phyloP scores from a whole-genome alignment of 2,797 vertebrate genomes.

The Neomorphus geoffroyi region DNA sequence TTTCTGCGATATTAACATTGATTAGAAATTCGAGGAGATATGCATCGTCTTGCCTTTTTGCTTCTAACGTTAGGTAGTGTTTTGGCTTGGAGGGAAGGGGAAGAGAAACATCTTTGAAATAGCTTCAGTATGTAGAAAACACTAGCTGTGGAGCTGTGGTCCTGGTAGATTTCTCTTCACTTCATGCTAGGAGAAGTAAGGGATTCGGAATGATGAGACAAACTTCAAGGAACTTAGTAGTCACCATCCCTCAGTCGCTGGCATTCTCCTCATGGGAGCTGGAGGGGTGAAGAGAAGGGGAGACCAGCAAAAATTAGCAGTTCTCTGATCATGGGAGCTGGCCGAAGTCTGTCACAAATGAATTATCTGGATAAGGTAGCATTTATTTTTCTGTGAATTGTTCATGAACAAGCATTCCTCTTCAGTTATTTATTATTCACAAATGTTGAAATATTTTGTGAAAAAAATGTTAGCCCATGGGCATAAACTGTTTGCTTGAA shows the following conservation, averaged over 20 bases:
- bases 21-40: not conserved
- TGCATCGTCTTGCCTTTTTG: not conserved
- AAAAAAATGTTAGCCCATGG: not conserved
- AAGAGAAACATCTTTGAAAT: not conserved
- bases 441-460: not conserved
- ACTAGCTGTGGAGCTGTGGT: not conserved
- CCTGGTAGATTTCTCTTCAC: not conserved
- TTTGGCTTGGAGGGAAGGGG: not conserved
- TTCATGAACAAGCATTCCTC: not conserved
- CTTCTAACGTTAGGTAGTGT: not conserved
- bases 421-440: not conserved
- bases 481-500: slow-evolving; percentile 15
- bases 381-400: not conserved
- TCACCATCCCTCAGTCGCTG: not conserved
- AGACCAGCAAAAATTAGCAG: not conserved
- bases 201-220: not conserved
- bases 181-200: rapidly evolving
- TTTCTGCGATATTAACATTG: not conserved
- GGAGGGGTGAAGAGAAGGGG: not conserved
- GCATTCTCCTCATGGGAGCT: not conserved
- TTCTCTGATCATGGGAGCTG: not conserved
- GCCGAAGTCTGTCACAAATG: not conserved
- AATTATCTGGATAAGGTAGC: not conserved
- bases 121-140: not conserved
- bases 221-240: not conserved